Conservation (phyloP, 2,113 vertebrate genomes). For the Megaleporinus macrocephalus region DNA sequence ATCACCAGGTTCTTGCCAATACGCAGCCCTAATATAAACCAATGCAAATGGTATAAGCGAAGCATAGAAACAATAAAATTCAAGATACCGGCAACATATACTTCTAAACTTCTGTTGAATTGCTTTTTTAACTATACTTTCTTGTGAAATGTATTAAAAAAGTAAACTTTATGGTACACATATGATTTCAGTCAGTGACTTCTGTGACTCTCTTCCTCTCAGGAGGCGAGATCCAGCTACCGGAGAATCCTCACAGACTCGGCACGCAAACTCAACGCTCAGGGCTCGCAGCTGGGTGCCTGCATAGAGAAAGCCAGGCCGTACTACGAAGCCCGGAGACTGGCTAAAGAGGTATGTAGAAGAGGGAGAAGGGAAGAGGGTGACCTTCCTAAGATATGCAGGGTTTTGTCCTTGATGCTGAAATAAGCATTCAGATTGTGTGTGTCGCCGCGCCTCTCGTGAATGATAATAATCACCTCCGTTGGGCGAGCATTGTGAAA, state of each 20-base stretch:
- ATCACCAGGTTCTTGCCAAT: too few relatives aligned
- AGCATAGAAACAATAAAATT: too few relatives aligned
- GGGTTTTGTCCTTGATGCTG: neutral
- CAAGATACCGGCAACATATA: too few relatives aligned
- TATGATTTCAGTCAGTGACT: neutral
- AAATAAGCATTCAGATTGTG: slow-evolving; percentile 6
- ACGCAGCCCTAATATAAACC: too few relatives aligned
- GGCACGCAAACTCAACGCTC: slow-evolving; percentile 86
- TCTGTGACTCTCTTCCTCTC: neutral
- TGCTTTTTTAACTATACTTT: neutral
- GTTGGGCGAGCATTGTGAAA: neutral
- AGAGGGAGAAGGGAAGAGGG: neutral
- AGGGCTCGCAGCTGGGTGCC: slow-evolving; percentile 85
- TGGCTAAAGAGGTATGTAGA: slow-evolving; percentile 84
- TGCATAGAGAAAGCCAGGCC: slow-evolving; percentile 91
- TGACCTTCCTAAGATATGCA: neutral
- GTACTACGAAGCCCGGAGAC: slow-evolving; percentile 88
- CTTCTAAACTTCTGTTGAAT: neutral
- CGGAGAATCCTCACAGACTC: slow-evolving; percentile 90
- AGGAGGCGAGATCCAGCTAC: slow-evolving; percentile 92
- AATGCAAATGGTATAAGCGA: too few relatives aligned
- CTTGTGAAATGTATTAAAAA: neutral
- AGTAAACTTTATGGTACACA: neutral
- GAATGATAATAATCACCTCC: slow-evolving; percentile 27
- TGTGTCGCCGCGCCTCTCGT: neutral